Base-by-base conservation (phyloP, 2,113 vertebrate genomes). In the Probosciger aterrimus region DNA sequence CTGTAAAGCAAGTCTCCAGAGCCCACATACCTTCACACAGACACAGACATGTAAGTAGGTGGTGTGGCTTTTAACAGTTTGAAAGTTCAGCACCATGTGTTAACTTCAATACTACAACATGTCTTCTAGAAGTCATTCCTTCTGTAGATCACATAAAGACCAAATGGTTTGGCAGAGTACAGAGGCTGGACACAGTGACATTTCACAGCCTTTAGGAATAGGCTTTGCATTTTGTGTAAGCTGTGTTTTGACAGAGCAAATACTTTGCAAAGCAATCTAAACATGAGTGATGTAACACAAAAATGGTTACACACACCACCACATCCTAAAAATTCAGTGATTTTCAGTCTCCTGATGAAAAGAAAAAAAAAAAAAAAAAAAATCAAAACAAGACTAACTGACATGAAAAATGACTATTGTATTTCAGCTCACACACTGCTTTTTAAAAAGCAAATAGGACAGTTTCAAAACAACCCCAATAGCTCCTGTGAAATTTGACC, bases 181-280 rank as follows among this genome's bases (percentile, higher is more conserved):
- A 44, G 27, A 74, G 27, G 30, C 37, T 85, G 63, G 57, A 82
- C 7, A 11, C 7, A 31, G 17, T 15, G 47, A 63, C n/a, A 85
- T 68, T 79, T 73, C 52, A 64, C 33, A 57, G 7, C 7, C 24
- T 47, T 9, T 0, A 0, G 53, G 30, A 91, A 47, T 7, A 70
- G 0, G 0, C 14, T 18, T 9, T 7, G 24, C 22, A 49, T 44
- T 41, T 52, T 33, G 6, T 33, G 10, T 18, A 35, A 90, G 55
- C 23, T 74, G 28, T 69, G 37, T 23, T 94, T 46, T 78, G n/a
- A 89, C 18, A 69, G 10, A 75, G 37, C 28, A 93, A 91, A 74
- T 67, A 53, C 18, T 59, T 49, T 19, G 52, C 4, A 2, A 91
- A 63, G n/a, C 46, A 52, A 14, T n/a, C 24, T 60, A 44, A 91